Percentiles rank a stretch among this genome's conserved stretches.
phyloP scores from a whole-genome alignment of 2,888 invertebrate species.

The Zygaena filipendulae region DNA sequence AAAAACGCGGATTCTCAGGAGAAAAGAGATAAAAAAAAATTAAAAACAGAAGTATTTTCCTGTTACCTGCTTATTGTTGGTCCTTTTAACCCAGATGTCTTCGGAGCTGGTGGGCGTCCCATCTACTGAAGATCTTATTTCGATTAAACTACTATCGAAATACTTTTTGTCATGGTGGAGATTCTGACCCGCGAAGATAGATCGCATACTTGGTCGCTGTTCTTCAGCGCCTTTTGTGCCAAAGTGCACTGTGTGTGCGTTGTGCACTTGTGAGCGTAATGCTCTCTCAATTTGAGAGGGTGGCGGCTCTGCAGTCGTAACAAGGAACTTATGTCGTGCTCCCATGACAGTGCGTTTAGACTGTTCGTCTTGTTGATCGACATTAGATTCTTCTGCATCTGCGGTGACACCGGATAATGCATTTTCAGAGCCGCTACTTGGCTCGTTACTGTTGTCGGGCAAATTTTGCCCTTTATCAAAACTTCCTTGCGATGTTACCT shows the following conservation, averaged over 20 bases:
- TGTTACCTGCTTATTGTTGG: conserved; percentile 64
- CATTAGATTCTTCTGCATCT: conserved; percentile 11
- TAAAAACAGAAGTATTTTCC: neutral
- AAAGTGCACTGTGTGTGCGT: conserved; percentile 76
- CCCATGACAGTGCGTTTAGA: conserved; percentile 49
- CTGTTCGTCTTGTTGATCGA: conserved; percentile 37
- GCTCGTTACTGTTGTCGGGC: conserved; percentile 18
- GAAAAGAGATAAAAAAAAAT: conserved; percentile 2
- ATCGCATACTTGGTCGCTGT: conserved; percentile 69
- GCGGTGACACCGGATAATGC: conserved; percentile 4
- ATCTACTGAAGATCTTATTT: conserved; percentile 80
- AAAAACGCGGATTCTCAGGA: neutral
- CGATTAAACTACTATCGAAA: conserved; percentile 84
- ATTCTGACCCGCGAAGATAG: conserved; percentile 67
- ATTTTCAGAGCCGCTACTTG: conserved; percentile 6
- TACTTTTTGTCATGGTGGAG: conserved; percentile 81
- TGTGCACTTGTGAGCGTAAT: conserved; percentile 57
- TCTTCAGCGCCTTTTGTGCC: conserved; percentile 69
- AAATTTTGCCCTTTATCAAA: conserved; percentile 10
- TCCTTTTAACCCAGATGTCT: conserved; percentile 78
- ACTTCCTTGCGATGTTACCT: conserved; percentile 22
- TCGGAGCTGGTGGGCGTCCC: conserved; percentile 72
- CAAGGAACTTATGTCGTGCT: conserved; percentile 50
- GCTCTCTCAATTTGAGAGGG: conserved; percentile 54
- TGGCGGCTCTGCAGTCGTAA: conserved; percentile 40